These are phyloP conservation scores for Therioaphis trifolii DNA, from an alignment of 2,888 invertebrate genomes.

Conservation along the genomic window DNA sequence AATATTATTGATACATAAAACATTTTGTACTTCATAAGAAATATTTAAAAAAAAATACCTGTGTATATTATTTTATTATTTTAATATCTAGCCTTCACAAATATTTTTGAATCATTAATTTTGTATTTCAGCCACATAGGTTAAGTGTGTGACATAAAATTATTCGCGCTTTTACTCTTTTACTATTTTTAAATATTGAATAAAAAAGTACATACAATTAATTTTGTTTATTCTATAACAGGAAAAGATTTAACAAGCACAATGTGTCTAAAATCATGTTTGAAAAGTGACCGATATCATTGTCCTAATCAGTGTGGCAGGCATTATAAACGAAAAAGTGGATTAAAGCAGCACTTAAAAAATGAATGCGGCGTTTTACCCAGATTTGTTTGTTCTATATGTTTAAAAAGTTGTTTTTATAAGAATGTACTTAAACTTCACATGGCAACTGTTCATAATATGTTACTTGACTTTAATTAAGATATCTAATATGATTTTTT, in stretches of 20 bases:
- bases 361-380: conserved; percentile 74
- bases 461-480: background rate
- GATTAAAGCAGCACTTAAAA: conserved; percentile 75
- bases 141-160: no score
- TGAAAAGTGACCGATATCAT: conserved; percentile 17
- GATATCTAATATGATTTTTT: background rate
- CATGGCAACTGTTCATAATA: conserved; percentile 47
- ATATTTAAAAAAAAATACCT: no score
- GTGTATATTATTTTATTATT: no score
- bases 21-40: no score
- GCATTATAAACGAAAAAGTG: conserved; percentile 66
- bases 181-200: background rate
- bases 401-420: conserved; percentile 73
- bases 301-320: conserved; percentile 74
- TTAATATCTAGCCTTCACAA: no score
- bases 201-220: background rate
- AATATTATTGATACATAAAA: no score
- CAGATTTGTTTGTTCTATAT: conserved; percentile 73
- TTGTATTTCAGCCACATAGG: no score
- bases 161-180: background rate
- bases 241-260: background rate
- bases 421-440: conserved; percentile 71
- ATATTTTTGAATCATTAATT: no score
- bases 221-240: conserved; percentile 6
- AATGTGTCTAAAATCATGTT: background rate